Percentiles rank a stretch among this genome's conserved stretches.
phyloP scores from a whole-genome alignment of 1,140 invertebrate species.

The Berghia stephanieae region DNA sequence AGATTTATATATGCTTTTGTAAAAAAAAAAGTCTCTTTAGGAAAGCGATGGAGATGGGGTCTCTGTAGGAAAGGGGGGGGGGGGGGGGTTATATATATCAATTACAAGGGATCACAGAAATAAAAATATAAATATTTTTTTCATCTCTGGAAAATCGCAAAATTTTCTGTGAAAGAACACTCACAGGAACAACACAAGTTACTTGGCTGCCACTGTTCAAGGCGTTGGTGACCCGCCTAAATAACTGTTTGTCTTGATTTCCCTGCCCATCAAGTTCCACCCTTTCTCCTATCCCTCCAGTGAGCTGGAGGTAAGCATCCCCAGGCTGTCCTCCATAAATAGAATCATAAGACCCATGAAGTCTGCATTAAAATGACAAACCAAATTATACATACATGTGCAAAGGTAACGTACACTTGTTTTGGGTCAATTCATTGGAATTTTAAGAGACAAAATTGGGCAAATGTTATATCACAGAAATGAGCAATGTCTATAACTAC shows the following conservation, averaged over 20 bases:
- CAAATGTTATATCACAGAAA: too few species aligned
- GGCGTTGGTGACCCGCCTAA: slow-evolving; percentile 47
- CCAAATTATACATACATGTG: too few species aligned
- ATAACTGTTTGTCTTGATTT: slow-evolving; percentile 34
- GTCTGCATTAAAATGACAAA: too few species aligned
- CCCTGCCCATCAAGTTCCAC: slow-evolving; percentile 40
- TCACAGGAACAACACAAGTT: slow-evolving; percentile 52
- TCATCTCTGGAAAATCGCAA: not conserved
- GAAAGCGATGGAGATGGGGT: too few species aligned
- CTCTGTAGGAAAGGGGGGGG: too few species aligned
- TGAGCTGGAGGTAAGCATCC: slow-evolving; percentile 59
- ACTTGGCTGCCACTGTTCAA: slow-evolving; percentile 43
- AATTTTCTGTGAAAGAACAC: not conserved
- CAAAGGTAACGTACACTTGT: too few species aligned
- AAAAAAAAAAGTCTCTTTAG: too few species aligned
- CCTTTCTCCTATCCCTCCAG: slow-evolving; percentile 60
- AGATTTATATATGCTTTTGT: not conserved
- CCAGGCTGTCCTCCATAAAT: slow-evolving; percentile 59
- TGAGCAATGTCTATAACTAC: too few species aligned
- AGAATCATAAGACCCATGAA: slow-evolving; percentile 59
- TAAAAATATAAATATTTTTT: not conserved
- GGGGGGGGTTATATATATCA: not conserved
- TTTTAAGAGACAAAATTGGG: too few species aligned
- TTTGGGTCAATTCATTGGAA: too few species aligned
- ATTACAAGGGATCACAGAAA: not conserved